Evolutionary conservation across 2,888 invertebrate species (phyloP).

Genomic region (Lepas anatifera): DNA sequence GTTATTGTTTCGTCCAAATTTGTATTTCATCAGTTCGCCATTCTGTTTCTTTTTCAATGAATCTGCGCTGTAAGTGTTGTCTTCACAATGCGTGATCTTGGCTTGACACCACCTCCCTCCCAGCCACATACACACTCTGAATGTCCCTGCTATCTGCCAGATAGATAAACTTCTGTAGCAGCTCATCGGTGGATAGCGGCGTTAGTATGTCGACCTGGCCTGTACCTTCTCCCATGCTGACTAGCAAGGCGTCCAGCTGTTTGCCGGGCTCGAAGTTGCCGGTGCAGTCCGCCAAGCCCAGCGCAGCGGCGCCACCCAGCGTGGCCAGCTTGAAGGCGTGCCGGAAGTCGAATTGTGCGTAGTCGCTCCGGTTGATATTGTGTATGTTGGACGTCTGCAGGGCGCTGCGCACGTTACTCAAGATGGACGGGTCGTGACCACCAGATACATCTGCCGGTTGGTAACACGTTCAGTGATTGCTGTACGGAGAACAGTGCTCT

Average conservation of each 20-base stretch:
- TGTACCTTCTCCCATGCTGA: conserved; percentile 48
- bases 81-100: no score
- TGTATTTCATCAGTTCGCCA: no score
- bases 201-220: conserved; percentile 29
- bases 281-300: conserved; percentile 55
- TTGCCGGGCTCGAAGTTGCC: conserved; percentile 72
- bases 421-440: conserved; percentile 60
- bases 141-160: conserved; percentile 79
- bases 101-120: conserved; percentile 37
- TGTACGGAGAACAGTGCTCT: no score
- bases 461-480: no score
- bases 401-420: conserved; percentile 58
- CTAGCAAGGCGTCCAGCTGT: conserved; percentile 71
- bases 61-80: no score
- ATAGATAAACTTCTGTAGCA: conserved; percentile 63
- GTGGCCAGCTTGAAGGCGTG: conserved; percentile 77
- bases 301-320: conserved; percentile 68
- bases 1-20: no score
- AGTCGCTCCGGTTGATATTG: conserved; percentile 33
- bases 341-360: conserved; percentile 49
- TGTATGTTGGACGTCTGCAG: conserved; percentile 60
- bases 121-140: conserved; percentile 57
- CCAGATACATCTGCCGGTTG: conserved; percentile 75
- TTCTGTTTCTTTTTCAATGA: no score
- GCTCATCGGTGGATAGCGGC: conserved; percentile 40